Conservation (phyloP, 2,113 vertebrate species). For the Scopus umbretta region DNA sequence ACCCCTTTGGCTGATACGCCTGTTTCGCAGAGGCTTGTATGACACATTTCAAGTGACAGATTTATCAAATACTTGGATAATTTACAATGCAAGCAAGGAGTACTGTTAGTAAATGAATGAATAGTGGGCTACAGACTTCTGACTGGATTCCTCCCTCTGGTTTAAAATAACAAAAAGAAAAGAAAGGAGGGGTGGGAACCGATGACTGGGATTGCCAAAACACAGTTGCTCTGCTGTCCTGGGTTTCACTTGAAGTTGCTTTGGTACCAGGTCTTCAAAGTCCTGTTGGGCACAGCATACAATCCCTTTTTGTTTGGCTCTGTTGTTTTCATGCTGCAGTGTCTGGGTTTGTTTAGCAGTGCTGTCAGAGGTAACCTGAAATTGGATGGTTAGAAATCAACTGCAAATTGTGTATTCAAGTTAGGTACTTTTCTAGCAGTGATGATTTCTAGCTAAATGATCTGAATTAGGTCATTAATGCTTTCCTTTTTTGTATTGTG, state of each 20-base stretch:
- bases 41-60: not conserved
- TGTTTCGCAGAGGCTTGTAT: not conserved
- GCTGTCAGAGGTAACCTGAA: not conserved
- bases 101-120: not conserved
- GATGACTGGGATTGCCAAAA: not conserved
- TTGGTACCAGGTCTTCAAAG: not conserved
- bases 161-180: not conserved
- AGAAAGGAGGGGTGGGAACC: rapidly evolving
- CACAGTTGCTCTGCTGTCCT: not conserved
- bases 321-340: not conserved
- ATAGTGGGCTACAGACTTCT: not conserved
- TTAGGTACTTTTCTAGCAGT: not conserved
- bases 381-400: not conserved
- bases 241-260: not conserved
- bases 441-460: not conserved
- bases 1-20: not conserved
- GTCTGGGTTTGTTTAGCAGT: not conserved
- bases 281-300: not conserved
- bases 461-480: not conserved
- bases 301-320: not conserved
- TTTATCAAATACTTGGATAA: not conserved
- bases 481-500: not conserved
- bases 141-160: not conserved
- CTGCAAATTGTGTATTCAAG: not conserved
- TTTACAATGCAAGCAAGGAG: not conserved